phyloP scores from a whole-genome alignment of 2,888 invertebrate genomes.

The Drosophila multiciliata region DNA sequence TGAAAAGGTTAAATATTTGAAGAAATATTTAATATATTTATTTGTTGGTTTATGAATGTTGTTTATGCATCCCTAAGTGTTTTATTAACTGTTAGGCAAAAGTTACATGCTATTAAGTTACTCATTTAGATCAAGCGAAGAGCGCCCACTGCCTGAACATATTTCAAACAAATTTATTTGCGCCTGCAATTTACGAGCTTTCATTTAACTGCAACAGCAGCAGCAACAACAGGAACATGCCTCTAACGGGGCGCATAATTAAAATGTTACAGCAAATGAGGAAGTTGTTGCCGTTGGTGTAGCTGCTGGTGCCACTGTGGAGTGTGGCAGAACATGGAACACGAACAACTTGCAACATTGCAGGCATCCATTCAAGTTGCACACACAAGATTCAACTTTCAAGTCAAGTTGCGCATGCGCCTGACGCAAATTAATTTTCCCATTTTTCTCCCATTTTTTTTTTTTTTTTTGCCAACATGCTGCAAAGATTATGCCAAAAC shows the following conservation, averaged over 20 bases:
- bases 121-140: slow-evolving; percentile 41
- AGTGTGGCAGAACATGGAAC: slow-evolving; percentile 47
- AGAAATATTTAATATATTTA: neutral
- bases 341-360: slow-evolving; percentile 47
- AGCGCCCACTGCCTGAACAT: slow-evolving; percentile 52
- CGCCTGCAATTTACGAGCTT: slow-evolving; percentile 71
- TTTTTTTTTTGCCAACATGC: slow-evolving; percentile 35
- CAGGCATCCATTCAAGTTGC: slow-evolving; percentile 39
- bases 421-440: slow-evolving; percentile 72
- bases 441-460: slow-evolving; percentile 42
- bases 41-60: neutral
- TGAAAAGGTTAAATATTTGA: neutral
- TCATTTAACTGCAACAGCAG: slow-evolving; percentile 40
- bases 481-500: slow-evolving; percentile 64
- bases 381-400: slow-evolving; percentile 51
- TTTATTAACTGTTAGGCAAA: slow-evolving; percentile 25
- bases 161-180: slow-evolving; percentile 79
- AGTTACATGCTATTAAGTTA: slow-evolving; percentile 43
- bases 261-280: slow-evolving; percentile 79
- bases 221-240: slow-evolving; percentile 43
- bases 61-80: slow-evolving; percentile 20
- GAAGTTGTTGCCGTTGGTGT: slow-evolving; percentile 55
- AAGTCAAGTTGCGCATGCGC: slow-evolving; percentile 76
- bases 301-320: slow-evolving; percentile 13
- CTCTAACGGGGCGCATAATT: slow-evolving; percentile 76